A percentile compares a stretch with the other conserved stretches of the same genome.
Conservation (phyloP, 2,797 vertebrate species). For the Malacoctenus gilli region DNA sequence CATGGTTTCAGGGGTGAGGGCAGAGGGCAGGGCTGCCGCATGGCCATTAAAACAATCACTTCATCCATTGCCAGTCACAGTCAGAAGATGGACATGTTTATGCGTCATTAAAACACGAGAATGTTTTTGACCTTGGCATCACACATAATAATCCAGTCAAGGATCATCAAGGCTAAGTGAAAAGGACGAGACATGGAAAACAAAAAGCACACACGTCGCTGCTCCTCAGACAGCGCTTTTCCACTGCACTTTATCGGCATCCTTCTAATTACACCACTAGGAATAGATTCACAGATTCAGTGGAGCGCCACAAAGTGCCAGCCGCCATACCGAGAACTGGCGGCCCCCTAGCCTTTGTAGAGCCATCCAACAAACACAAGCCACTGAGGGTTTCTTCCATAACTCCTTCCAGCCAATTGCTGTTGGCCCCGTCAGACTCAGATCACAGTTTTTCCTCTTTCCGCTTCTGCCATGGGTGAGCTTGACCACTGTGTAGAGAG, state of each 20-base stretch:
- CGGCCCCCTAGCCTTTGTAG: slow-evolving; percentile 68
- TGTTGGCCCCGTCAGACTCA: slow-evolving; percentile 63
- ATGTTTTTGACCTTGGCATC: slow-evolving; percentile 85
- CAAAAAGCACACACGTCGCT: slow-evolving; percentile 83
- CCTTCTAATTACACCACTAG: slow-evolving; percentile 82
- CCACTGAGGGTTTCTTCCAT: slow-evolving; percentile 70
- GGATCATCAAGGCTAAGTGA: slow-evolving; percentile 77
- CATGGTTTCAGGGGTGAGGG: no score
- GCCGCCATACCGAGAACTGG: slow-evolving; percentile 69
- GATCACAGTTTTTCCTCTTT: slow-evolving; percentile 66
- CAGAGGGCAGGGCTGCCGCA: no score
- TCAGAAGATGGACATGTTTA: slow-evolving; percentile 69
- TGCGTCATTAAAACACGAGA: slow-evolving; percentile 83
- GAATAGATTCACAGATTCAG: slow-evolving; percentile 79
- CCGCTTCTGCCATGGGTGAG: no score
- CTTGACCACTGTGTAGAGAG: no score
- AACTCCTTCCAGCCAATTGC: slow-evolving; percentile 67
- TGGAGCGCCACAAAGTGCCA: slow-evolving; percentile 63
- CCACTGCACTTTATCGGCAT: slow-evolving; percentile 80
- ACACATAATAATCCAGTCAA: slow-evolving; percentile 89
- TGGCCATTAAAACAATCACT: slow-evolving; percentile 62
- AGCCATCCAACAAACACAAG: slow-evolving; percentile 70
- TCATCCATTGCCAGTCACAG: slow-evolving; percentile 66
- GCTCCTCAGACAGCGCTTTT: slow-evolving; percentile 84
- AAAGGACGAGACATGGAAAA: slow-evolving; percentile 84